Base-by-base conservation (phyloP, 2,888 invertebrate genomes). In the Sclerodermus sp. region DNA sequence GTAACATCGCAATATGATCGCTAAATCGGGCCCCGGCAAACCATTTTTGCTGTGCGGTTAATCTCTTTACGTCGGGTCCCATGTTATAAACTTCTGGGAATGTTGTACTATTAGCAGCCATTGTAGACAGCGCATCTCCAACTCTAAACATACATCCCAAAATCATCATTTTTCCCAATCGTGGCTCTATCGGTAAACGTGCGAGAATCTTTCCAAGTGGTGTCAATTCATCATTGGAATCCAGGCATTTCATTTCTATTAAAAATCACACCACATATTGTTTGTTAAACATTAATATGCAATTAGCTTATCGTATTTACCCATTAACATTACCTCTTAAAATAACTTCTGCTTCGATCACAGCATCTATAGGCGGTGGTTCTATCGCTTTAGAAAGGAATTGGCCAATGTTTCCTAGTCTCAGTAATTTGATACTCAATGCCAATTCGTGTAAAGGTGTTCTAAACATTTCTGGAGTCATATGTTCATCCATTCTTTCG, bases 401-500 rank as follows among this genome's bases (percentile, higher is more conserved):
- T 76, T 91, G 91, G 0, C 94, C 93, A 69, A 98, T 96, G 17
- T 89, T 86, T 44, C 98, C 98, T 4, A 99, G 82, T 1, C 92
- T 84, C 1, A 99, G 82, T 8, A 98, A 81, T 74, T 96, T 95
- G 49, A 95, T 93, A 36, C 92, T 91, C 45, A 99, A 82, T 0
- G 96, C 93, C 47, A 98, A 81, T 75, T 98, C 97, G 71, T 98
- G 97, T 13, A 99, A 80, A 0, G 98, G 98, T 0, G 97, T 97
- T 45, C 98, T 84, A 81, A 98, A 95, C 87, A 99, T 98, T 82
- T 99, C 98, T 0, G 98, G 96, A 0, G 95, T 94, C 75, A 91
- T 87, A 70, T 97, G 94, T 66, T 96, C 90, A 2, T 93, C 93
- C 42, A 93, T 80, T 47, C 83, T 84, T 0, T 84, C 82, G 76